phyloP scores from a whole-genome alignment of 1,140 invertebrate genomes.

The Neotoxoptera formosana region DNA sequence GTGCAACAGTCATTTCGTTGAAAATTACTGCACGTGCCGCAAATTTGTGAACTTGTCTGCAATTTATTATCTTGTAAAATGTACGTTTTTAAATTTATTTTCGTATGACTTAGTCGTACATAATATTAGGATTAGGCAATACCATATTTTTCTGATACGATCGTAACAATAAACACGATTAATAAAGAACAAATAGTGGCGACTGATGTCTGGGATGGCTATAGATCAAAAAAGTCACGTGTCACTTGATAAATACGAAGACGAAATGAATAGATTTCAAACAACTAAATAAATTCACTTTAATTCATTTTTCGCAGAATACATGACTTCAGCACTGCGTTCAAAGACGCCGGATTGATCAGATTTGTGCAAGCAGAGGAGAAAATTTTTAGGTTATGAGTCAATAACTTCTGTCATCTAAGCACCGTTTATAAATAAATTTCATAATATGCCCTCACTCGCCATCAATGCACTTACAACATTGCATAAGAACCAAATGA shows the following conservation, averaged over 20 bases:
- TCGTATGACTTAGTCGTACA: background rate
- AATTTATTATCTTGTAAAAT: slow-evolving; percentile 11
- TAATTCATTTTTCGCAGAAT: background rate
- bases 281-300: background rate
- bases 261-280: background rate
- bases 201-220: background rate
- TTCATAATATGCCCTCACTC: background rate
- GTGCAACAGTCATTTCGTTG: background rate
- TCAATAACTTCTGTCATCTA: background rate
- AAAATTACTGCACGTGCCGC: background rate
- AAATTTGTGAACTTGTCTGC: background rate
- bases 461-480: background rate
- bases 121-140: background rate
- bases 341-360: too few species aligned
- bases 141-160: background rate
- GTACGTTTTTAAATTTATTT: background rate
- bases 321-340: background rate
- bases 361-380: background rate
- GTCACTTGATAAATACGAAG: background rate
- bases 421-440: background rate
- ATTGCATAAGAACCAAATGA: background rate
- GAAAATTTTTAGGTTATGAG: background rate
- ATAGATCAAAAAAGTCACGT: background rate
- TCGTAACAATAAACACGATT: background rate
- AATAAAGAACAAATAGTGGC: background rate